Evolutionary conservation across 2,797 vertebrate genomes (phyloP).

Genomic region (Merluccius polli): DNA sequence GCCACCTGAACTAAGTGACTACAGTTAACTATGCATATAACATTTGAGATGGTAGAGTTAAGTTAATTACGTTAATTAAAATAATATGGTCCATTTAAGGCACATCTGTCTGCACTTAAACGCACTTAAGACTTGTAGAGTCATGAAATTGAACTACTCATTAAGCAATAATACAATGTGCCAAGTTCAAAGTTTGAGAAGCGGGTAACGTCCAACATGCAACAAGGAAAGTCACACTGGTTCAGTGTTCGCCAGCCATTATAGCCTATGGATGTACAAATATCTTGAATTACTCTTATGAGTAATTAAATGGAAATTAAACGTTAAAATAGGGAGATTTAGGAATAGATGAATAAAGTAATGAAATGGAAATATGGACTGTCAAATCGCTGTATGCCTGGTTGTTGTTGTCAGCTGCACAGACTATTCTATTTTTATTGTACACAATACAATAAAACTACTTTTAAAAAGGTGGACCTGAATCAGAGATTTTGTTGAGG

Average conservation of each 20-base stretch:
- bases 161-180: slow-evolving; percentile 1
- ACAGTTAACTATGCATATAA: not conserved
- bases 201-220: not conserved
- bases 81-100: not conserved
- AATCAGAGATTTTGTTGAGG: not conserved
- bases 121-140: not conserved
- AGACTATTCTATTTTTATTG: not conserved
- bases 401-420: not conserved
- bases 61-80: not conserved
- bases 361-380: no score
- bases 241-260: no score
- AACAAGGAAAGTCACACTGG: not conserved
- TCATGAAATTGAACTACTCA: not conserved
- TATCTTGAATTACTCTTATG: not conserved
- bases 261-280: not conserved
- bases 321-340: not conserved
- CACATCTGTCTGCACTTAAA: not conserved
- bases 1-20: not conserved
- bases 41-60: not conserved
- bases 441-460: not conserved
- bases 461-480: not conserved
- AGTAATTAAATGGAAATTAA: not conserved
- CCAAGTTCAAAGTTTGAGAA: not conserved
- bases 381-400: not conserved
- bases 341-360: not conserved